Evolutionary conservation across 2,888 invertebrate genomes (phyloP), one percentile per base, ranked within the genome.

Genomic region (Hemaris fuciformis): DNA sequence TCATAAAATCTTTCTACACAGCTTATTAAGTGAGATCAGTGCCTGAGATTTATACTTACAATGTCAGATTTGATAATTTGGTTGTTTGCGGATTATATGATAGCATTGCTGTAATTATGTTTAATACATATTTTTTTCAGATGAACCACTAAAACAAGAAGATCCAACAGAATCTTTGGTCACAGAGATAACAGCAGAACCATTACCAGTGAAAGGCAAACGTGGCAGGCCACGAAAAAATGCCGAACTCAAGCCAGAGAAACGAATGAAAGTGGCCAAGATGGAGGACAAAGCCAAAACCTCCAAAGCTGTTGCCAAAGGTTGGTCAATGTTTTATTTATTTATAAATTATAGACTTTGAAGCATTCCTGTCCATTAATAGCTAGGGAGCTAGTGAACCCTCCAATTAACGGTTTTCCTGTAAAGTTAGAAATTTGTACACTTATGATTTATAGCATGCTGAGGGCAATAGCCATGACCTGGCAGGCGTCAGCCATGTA

Each of bases 161-260:
- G 79, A 81, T 8, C 66, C 70, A 1, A 23, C 63, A 0, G 77
- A 77, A 8, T 72, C 80, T 0, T 72, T 79, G 0, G 72, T 72
- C 0, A 79, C 85, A 0, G 80, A 81, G 4, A 46, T 63, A 41
- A 58, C 57, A 13, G 46, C 23, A 5, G 61, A 61, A 3, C 45
- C 59, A 0, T 42, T 62, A 45, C 42, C 48, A 7, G 42, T 57
- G 13, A 62, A 62, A 34, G 53, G 56, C 2, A 81, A 83, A 1
- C 76, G 83, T 0, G 88, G 87, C 0, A 66, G 86, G 2, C 85
- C 88, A 0, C 79, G 76, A 60, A 91, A 89, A 72, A 70, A 65
- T 6, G 53, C 74, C 0, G 64, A 70, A 0, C 68, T 72, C 1
- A 87, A 88, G 62, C 38, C 78, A 0, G 85, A 82, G 61, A 88